Base-by-base conservation (phyloP, 2,888 invertebrate species). In the Andrena bicolor region DNA sequence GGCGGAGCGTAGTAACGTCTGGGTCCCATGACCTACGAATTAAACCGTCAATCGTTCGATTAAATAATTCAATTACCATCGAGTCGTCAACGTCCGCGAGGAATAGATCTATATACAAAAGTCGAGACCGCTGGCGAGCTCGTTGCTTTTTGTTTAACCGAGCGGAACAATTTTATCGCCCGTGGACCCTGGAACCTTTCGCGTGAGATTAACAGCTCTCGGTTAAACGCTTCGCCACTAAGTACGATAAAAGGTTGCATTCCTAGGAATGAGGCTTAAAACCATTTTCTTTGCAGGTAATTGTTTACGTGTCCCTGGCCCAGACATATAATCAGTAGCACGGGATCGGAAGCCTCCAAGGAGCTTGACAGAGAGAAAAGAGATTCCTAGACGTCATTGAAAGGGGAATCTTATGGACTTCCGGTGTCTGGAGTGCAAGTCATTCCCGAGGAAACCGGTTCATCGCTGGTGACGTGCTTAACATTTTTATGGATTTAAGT, bases 21-120 rank as follows among this genome's bases (percentile, higher is more conserved):
- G 86, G 85, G 78, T 91, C 92, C 87, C 88, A 88, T 90, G 91
- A 90, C 91, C 90, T 70, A 72, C 53, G 86, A 88, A 88, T 90
- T 87, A 83, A 86, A 85, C 85, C 84, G 77, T 83, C 87, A 89
- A 91, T 90, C 86, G 83, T 86, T 90, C 86, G 87, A 91, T 91
- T 87, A 83, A 88, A 90, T 90, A 88, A 91, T 90, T 90, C 82
- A 82, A 89, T 89, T 87, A 83, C 66, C 85, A 88, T 88, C 83
- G 80, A 85, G 81, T 76, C 74, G 80, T 73, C 61, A 82, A 63
- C 56, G 70, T 66, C 20, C 35, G 26, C 32, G 32, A 28, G 8
- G 58, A 72, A 56, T 68, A 65, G 74, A 68, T 74, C 64, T 68
- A 82, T 68, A 60, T 49, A 53, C 51, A 28, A 41, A 53, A 41